Percentiles rank a stretch among this genome's conserved stretches.
Conservation (phyloP, 1,140 invertebrate species). For the Heliconius congener region DNA sequence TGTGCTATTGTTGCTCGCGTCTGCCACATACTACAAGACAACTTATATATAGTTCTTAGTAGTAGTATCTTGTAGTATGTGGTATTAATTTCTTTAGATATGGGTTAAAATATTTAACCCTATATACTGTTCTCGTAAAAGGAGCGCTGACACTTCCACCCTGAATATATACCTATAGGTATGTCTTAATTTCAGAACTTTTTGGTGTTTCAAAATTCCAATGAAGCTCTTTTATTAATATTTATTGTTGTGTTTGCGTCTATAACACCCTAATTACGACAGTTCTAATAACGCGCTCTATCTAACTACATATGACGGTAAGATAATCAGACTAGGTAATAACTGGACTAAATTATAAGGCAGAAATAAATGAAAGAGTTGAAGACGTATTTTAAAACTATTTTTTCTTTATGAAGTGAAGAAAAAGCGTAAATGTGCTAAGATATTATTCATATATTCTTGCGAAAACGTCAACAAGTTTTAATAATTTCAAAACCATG, state of each 20-base stretch:
- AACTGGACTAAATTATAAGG: background rate
- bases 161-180: too few relatives aligned
- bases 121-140: too few relatives aligned
- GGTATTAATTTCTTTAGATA: too few relatives aligned
- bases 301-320: background rate
- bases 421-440: background rate
- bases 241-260: background rate
- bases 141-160: too few relatives aligned
- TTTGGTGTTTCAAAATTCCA: slow-evolving; percentile 38
- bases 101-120: too few relatives aligned
- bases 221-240: slow-evolving; percentile 24
- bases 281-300: background rate
- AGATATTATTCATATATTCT: background rate
- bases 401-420: background rate
- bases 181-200: too few relatives aligned
- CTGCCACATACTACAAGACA: slow-evolving; percentile 49
- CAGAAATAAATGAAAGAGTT: background rate
- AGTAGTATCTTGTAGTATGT: too few relatives aligned
- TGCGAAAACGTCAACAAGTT: too few relatives aligned
- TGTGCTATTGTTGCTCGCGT: slow-evolving; percentile 67
- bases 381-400: background rate
- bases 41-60: slow-evolving; percentile 54
- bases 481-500: too few relatives aligned
- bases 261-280: background rate
- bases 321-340: background rate